phyloP scores from a whole-genome alignment of 2,113 vertebrate genomes.

The Eublepharis macularius region DNA sequence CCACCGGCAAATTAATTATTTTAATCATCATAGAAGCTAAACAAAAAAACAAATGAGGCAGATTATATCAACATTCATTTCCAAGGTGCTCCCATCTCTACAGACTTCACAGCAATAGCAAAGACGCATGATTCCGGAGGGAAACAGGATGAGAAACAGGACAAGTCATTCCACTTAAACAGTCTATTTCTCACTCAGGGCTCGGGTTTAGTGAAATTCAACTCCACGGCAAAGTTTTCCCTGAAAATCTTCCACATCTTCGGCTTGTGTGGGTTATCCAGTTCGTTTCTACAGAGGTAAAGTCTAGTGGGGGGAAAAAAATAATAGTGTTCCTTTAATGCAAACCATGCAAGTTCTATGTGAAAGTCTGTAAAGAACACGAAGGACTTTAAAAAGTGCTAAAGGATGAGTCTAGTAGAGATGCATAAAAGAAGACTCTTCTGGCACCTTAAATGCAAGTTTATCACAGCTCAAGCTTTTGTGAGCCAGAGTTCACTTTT shows the following conservation, averaged over 20 bases:
- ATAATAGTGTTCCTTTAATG: neutral
- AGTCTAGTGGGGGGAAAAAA: slow-evolving; percentile 75
- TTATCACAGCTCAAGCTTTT: no score
- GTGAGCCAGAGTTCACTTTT: no score
- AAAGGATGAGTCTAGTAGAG: no score
- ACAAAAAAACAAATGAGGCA: neutral
- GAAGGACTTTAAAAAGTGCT: no score
- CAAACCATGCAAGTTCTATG: neutral
- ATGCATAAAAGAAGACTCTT: no score
- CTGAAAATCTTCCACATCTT: slow-evolving; percentile 90
- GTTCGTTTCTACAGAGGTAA: slow-evolving; percentile 84
- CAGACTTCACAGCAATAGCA: neutral
- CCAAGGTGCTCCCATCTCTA: slow-evolving; percentile 38
- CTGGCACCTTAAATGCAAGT: no score
- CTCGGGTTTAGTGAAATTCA: slow-evolving; percentile 72
- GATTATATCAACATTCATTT: slow-evolving; percentile 41
- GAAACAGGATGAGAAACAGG: no score
- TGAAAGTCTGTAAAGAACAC: neutral
- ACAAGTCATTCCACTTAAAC: neutral
- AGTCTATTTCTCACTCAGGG: neutral
- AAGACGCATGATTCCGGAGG: slow-evolving; percentile 26
- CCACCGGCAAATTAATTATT: slow-evolving; percentile 16
- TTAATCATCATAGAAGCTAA: neutral
- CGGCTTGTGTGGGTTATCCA: slow-evolving; percentile 94
- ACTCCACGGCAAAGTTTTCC: slow-evolving; percentile 87